Evolutionary conservation across 2,113 vertebrate genomes (phyloP).

Genomic region (Chunga burmeisteri): DNA sequence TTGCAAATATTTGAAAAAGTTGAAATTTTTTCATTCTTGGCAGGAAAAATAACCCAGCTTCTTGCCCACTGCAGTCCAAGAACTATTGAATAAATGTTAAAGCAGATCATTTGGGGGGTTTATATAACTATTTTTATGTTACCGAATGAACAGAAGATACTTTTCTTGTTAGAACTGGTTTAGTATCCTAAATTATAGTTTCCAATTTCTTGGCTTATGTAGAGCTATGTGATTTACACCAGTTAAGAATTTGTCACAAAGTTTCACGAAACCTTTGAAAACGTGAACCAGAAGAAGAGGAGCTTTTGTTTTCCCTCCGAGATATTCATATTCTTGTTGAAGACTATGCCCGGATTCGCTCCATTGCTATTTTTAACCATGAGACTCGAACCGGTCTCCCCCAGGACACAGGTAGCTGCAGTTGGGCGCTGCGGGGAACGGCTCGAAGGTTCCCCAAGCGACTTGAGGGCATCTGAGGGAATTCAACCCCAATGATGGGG

Average conservation of each 20-base stretch:
- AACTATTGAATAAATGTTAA: background rate
- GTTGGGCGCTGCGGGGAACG: background rate
- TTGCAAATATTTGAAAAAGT: constrained; percentile 22
- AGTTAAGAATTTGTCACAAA: background rate
- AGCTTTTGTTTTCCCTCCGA: background rate
- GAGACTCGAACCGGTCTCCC: background rate
- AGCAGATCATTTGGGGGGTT: background rate
- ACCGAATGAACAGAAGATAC: background rate
- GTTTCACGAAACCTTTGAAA: background rate
- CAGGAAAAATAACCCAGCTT: background rate
- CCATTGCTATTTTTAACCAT: background rate
- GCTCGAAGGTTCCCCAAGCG: fast-evolving
- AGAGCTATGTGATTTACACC: background rate
- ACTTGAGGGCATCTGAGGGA: background rate
- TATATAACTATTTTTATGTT: background rate
- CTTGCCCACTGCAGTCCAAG: constrained; percentile 11
- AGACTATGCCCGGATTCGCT: background rate
- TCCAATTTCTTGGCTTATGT: background rate
- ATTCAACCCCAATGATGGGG: background rate
- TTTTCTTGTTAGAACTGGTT: background rate
- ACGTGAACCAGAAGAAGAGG: background rate
- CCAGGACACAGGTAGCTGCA: background rate
- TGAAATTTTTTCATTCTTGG: background rate
- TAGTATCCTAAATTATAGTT: background rate
- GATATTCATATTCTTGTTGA: background rate